Percentiles rank a stretch among this genome's conserved stretches.
phyloP scores from a whole-genome alignment of 1,140 invertebrate genomes.

The Chrysomallon squamiferum region DNA sequence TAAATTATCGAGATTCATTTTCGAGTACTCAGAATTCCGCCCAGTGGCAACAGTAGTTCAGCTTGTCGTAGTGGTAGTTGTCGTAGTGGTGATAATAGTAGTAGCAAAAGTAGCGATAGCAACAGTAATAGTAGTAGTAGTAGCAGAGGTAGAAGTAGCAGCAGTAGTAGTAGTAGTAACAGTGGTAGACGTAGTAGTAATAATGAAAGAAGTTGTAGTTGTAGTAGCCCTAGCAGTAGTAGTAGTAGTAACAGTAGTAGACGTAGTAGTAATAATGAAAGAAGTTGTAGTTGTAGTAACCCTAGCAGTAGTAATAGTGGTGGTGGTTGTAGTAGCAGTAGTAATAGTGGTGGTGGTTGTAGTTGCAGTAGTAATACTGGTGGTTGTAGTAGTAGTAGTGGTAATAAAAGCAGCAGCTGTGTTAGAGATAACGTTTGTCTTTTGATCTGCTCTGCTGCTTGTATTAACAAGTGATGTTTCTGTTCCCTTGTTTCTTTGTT shows the following conservation, averaged over 20 bases:
- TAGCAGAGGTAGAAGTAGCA: constrained; percentile 17
- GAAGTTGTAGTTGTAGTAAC: constrained; percentile 8
- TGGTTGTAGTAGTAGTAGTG: constrained; percentile 15
- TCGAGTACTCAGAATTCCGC: not conserved
- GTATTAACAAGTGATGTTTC: too few relatives aligned
- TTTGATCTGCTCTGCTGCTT: too few relatives aligned
- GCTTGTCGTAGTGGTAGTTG: constrained; percentile 12
- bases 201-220: constrained; percentile 5
- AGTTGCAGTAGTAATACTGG: constrained; percentile 18
- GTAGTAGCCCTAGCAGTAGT: constrained; percentile 4
- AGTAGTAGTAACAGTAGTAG: not conserved
- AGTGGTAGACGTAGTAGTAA: constrained; percentile 15
- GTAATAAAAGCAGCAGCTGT: constrained; percentile 13
- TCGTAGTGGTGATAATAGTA: constrained; percentile 13
- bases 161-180: constrained; percentile 13
- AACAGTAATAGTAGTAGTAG: constrained; percentile 12
- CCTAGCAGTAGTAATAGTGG: constrained; percentile 15
- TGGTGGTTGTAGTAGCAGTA: constrained; percentile 13
- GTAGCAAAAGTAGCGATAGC: constrained; percentile 11
- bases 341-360: constrained; percentile 16
- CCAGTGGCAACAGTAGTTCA: too few relatives aligned
- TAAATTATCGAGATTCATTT: not conserved
- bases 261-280: constrained; percentile 1
- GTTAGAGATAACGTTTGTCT: constrained; percentile 8
- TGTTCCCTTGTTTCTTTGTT: too few relatives aligned